Conservation (phyloP, 2,888 invertebrate species). For the Didymodactylos carnosus region DNA sequence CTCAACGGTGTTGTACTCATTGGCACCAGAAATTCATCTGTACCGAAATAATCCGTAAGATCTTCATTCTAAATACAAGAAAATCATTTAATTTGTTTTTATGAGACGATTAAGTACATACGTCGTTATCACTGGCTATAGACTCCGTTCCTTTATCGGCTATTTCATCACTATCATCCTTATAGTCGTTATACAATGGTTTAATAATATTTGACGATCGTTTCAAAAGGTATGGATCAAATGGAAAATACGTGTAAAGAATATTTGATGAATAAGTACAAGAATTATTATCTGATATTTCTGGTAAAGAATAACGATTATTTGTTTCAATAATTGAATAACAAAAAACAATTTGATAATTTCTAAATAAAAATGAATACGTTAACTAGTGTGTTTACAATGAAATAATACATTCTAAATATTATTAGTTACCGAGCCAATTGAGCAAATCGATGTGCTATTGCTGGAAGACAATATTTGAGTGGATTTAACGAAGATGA, state of each 20-base stretch:
- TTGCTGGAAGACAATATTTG: slow-evolving; percentile 45
- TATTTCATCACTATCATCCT: neutral
- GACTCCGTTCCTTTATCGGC: neutral
- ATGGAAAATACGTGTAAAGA: slow-evolving; percentile 61
- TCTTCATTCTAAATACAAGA: neutral
- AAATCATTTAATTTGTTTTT: neutral
- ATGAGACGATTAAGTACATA: neutral
- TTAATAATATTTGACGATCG: slow-evolving; percentile 34
- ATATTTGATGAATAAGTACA: slow-evolving; percentile 23
- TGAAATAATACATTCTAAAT: neutral
- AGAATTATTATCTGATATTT: slow-evolving; percentile 3
- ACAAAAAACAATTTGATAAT: slow-evolving; percentile 74
- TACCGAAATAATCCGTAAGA: neutral
- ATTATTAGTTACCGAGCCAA: slow-evolving; percentile 26
- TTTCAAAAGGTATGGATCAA: slow-evolving; percentile 62
- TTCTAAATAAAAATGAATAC: slow-evolving; percentile 20
- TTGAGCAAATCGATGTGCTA: slow-evolving; percentile 34
- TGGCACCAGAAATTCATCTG: neutral
- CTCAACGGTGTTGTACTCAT: neutral
- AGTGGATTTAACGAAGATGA: slow-evolving; percentile 70
- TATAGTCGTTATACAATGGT: slow-evolving; percentile 7
- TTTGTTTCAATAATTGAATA: slow-evolving; percentile 71
- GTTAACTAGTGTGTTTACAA: neutral
- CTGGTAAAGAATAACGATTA: slow-evolving; percentile 27
- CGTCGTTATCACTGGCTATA: neutral